Percentiles rank a stretch among this genome's conserved stretches.
Conservation (phyloP, 2,797 vertebrate species). For the Myiotriccus ornatus region DNA sequence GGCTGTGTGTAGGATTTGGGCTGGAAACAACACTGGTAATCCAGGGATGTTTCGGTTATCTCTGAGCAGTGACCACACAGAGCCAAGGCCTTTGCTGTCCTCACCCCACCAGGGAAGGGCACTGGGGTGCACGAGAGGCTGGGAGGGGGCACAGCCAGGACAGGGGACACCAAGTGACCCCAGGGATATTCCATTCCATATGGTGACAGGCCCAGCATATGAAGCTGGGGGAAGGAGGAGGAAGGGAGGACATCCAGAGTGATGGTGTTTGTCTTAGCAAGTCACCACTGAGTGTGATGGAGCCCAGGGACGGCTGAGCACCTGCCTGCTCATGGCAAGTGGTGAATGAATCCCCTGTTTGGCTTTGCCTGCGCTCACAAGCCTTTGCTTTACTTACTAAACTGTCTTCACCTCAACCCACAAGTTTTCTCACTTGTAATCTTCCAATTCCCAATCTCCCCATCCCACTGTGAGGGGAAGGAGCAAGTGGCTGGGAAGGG, state of each 20-base stretch:
- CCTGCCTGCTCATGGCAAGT: background rate
- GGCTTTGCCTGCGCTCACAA: background rate
- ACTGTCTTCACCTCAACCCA: background rate
- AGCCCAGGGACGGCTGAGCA: background rate
- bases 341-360: background rate
- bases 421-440: background rate
- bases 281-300: too few relatives aligned
- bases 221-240: background rate
- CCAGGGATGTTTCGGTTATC: background rate
- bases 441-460: background rate
- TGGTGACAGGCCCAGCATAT: rapidly evolving
- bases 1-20: background rate
- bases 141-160: background rate
- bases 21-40: background rate
- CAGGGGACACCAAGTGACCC: background rate
- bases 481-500: background rate
- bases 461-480: too few relatives aligned
- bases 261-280: background rate
- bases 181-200: background rate
- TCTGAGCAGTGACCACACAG: background rate
- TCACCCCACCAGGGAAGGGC: background rate
- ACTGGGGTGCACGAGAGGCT: background rate
- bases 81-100: background rate
- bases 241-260: background rate
- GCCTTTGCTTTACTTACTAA: background rate